phyloP scores from a whole-genome alignment of 2,888 invertebrate genomes.

The Deilephila porcellus region DNA sequence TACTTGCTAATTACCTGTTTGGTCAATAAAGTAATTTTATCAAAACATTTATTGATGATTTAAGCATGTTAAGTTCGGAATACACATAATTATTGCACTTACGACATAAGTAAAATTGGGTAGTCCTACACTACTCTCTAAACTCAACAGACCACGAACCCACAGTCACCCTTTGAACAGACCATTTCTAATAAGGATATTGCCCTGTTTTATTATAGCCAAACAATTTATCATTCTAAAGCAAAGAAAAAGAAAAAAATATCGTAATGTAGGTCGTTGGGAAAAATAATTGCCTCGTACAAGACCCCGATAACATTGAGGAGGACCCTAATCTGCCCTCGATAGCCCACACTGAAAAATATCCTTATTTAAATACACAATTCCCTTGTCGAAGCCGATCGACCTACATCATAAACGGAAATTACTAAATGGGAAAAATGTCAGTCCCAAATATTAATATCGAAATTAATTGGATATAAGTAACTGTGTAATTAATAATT shows the following conservation, averaged over 20 bases:
- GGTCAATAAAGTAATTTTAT: not conserved
- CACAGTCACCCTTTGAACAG: too few relatives aligned
- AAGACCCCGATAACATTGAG: not conserved
- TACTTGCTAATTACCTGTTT: not conserved
- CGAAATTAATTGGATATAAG: constrained; percentile 11
- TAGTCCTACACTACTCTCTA: too few relatives aligned
- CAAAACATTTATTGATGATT: not conserved
- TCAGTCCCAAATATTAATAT: constrained; percentile 14
- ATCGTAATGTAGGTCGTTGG: not conserved
- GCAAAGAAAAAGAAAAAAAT: too few relatives aligned
- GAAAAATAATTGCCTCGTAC: not conserved
- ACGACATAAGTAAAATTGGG: too few relatives aligned
- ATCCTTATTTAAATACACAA: not conserved
- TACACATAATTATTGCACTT: too few relatives aligned
- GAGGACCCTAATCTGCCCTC: not conserved
- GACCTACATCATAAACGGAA: constrained; percentile 6
- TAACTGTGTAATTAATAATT: constrained; percentile 18
- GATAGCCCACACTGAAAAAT: not conserved
- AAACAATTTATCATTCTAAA: too few relatives aligned
- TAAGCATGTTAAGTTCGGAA: not conserved
- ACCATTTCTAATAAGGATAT: too few relatives aligned
- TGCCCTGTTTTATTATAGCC: too few relatives aligned
- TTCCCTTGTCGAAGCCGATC: not conserved
- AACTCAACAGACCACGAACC: too few relatives aligned
- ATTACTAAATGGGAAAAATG: constrained; percentile 8